A percentile compares a stretch with the other conserved stretches of the same genome.
Evolutionary conservation across 30 jellyfish, hydroid and myxozoan genomes (phyloP).

Genomic region (Cassiopea xamachana): DNA sequence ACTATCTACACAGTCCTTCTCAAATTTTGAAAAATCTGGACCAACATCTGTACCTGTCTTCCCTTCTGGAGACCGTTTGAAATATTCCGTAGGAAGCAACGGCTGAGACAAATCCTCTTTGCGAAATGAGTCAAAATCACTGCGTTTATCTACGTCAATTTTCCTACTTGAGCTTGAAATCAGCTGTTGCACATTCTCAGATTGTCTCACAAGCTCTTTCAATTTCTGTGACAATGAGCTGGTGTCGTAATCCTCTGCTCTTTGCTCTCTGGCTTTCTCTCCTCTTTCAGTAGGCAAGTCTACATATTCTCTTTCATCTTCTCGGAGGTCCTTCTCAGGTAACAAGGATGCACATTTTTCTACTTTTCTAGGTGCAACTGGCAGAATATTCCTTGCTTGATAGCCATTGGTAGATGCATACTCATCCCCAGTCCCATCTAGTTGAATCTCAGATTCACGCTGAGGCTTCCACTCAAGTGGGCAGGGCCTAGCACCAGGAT

Average conservation of each 20-base stretch:
- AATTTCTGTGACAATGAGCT: slow-evolving; percentile 78
- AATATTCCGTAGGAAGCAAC: not conserved
- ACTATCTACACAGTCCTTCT: not conserved
- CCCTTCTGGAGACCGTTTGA: not conserved
- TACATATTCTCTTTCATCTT: not conserved
- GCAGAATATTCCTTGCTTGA: not conserved
- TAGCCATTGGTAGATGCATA: not conserved
- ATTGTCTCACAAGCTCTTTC: slow-evolving; percentile 79
- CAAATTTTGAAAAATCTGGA: not conserved
- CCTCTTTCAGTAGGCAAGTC: not conserved
- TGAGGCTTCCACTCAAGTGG: not conserved
- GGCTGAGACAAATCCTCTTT: not conserved
- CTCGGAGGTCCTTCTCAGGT: not conserved
- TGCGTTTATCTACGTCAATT: slow-evolving; percentile 2
- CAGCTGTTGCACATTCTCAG: slow-evolving; percentile 82
- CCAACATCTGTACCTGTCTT: not conserved
- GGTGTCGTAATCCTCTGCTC: slow-evolving; percentile 43
- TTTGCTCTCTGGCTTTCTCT: not conserved
- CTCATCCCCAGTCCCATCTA: not conserved
- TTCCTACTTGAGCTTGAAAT: slow-evolving; percentile 53
- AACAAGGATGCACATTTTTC: not conserved
- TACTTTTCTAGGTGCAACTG: not conserved
- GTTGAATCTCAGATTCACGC: not conserved
- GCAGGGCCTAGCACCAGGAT: not conserved
- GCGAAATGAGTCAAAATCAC: not conserved